Evolutionary conservation across 2,888 invertebrate genomes (phyloP).

Genomic region (Acanthosepion esculentum): DNA sequence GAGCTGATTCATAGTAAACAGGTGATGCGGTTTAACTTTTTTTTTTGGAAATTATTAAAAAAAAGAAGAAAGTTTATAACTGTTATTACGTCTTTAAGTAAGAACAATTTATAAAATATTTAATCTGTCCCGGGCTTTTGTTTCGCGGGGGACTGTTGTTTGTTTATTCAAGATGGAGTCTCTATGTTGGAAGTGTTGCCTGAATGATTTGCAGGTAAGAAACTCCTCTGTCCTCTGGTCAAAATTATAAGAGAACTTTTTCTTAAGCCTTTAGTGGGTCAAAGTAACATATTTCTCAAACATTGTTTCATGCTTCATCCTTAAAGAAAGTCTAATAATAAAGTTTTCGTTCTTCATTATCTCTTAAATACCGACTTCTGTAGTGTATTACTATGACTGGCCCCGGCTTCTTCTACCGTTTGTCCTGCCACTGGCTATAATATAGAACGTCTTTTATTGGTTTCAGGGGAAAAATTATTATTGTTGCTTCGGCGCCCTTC

Average conservation of each 20-base stretch:
- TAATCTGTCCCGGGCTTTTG: conserved; percentile 34
- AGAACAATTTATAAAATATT: neutral
- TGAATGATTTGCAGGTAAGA: conserved; percentile 39
- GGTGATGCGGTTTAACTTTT: no score
- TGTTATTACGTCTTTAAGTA: no score
- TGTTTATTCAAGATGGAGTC: conserved; percentile 42
- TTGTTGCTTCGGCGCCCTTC: neutral
- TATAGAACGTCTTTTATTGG: conserved; percentile 11
- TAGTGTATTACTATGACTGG: neutral
- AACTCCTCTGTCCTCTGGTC: conserved; percentile 40
- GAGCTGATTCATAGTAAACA: no score
- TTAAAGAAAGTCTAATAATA: neutral
- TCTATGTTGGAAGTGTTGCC: neutral
- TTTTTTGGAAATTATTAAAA: no score
- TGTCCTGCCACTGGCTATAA: conserved; percentile 21
- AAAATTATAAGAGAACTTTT: neutral
- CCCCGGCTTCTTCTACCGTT: neutral
- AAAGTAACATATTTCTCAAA: neutral
- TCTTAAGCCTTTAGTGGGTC: neutral
- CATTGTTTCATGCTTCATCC: neutral
- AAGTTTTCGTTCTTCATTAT: neutral
- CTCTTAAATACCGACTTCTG: neutral
- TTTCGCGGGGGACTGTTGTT: conserved; percentile 23
- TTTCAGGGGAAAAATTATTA: neutral
- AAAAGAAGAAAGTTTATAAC: no score